phyloP scores from a whole-genome alignment of 2,113 vertebrate genomes.

The Oncorhynchus nerka region DNA sequence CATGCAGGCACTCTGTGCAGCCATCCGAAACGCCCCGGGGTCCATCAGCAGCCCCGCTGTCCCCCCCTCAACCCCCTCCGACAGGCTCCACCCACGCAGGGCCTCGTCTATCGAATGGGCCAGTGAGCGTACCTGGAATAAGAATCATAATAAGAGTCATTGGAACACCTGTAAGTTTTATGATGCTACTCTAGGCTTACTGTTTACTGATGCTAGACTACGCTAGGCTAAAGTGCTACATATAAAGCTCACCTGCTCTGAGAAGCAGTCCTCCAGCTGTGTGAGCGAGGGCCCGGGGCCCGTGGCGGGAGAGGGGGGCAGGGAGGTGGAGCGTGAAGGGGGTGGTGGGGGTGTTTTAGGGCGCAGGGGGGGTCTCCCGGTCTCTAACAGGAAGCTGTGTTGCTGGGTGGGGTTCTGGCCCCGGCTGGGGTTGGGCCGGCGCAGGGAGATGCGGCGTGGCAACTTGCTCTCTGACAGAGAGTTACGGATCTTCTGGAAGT shows the following conservation, averaged over 20 bases:
- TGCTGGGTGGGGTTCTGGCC: constrained; percentile 61
- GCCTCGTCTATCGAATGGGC: constrained; percentile 97
- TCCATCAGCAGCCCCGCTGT: constrained; percentile 76
- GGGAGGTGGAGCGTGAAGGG: constrained; percentile 84
- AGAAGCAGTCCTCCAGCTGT: constrained; percentile 96
- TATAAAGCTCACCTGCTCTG: constrained; percentile 81
- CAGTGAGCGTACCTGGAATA: constrained; percentile 88
- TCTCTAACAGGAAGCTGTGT: constrained; percentile 67
- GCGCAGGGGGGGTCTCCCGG: constrained; percentile 50
- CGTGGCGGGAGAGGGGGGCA: constrained; percentile 75
- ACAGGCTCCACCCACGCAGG: constrained; percentile 90
- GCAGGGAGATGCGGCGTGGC: constrained; percentile 91
- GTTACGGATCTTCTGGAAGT: constrained; percentile 98
- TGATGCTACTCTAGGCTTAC: not conserved
- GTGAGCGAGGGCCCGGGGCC: constrained; percentile 76
- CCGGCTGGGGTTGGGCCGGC: constrained; percentile 75
- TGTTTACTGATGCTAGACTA: not conserved
- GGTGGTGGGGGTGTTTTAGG: constrained; percentile 72
- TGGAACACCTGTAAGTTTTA: not conserved
- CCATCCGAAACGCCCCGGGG: constrained; percentile 67
- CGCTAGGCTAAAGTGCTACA: not conserved
- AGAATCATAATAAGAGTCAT: not conserved
- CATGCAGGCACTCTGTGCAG: constrained; percentile 74
- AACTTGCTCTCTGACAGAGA: constrained; percentile 94
- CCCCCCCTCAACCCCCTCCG: constrained; percentile 75